Evolutionary conservation across 2,113 vertebrate genomes (phyloP).

Genomic region (Carlito syrichta): DNA sequence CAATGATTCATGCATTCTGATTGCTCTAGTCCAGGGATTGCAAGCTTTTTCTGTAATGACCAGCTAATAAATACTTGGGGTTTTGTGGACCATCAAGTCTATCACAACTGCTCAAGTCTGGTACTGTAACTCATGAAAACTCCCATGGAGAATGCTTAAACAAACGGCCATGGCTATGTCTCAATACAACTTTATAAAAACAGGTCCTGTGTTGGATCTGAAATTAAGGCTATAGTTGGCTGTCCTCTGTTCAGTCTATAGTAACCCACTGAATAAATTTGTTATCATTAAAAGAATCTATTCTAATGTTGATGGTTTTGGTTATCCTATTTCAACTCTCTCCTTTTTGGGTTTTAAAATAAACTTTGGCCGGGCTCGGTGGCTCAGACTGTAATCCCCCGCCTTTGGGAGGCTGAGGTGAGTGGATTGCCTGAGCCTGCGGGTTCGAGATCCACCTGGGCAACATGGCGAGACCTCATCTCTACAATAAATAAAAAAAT

Average conservation of each 20-base stretch:
- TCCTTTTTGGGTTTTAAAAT: not conserved
- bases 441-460: too few relatives aligned
- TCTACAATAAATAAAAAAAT: too few relatives aligned
- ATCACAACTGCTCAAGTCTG: not conserved
- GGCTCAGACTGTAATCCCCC: too few relatives aligned
- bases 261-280: not conserved
- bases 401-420: too few relatives aligned
- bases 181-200: not conserved
- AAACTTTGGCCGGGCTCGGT: too few relatives aligned
- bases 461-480: too few relatives aligned
- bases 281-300: not conserved
- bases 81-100: not conserved
- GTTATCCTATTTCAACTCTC: not conserved
- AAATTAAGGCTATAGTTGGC: not conserved
- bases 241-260: not conserved
- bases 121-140: not conserved
- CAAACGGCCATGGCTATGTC: not conserved
- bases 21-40: not conserved
- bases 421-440: too few relatives aligned
- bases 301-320: not conserved
- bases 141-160: not conserved
- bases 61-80: not conserved
- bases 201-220: not conserved
- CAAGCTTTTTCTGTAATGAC: not conserved
- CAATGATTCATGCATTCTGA: not conserved